A percentile compares a stretch with the other conserved stretches of the same genome.
phyloP scores from a whole-genome alignment of 2,113 vertebrate species.

The Malaclemys terrapin region DNA sequence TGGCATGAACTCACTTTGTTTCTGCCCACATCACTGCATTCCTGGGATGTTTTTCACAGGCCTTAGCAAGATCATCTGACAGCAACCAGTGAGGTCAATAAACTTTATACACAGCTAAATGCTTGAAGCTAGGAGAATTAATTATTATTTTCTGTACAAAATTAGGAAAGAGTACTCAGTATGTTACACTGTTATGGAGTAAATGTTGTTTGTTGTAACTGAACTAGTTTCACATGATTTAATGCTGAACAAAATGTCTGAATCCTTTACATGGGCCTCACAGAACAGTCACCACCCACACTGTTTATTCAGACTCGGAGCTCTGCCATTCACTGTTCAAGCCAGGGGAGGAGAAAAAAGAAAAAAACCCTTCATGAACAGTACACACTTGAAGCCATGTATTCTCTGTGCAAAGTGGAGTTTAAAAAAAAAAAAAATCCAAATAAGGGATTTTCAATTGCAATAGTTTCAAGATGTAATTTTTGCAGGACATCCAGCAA shows the following conservation, averaged over 20 bases:
- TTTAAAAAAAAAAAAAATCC: slow-evolving; percentile 64
- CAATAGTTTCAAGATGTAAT: slow-evolving; percentile 48
- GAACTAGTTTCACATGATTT: slow-evolving; percentile 83
- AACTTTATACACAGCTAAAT: slow-evolving; percentile 89
- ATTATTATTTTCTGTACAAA: slow-evolving; percentile 66
- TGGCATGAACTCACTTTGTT: slow-evolving; percentile 89
- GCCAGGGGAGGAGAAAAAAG: slow-evolving; percentile 78
- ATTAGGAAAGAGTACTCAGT: slow-evolving; percentile 58
- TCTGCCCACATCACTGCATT: slow-evolving; percentile 96
- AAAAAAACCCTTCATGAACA: slow-evolving; percentile 73
- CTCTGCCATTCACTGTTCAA: slow-evolving; percentile 86
- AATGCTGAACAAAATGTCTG: slow-evolving; percentile 83
- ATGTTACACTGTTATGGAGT: slow-evolving; percentile 57
- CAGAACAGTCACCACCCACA: slow-evolving; percentile 89
- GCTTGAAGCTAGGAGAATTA: slow-evolving; percentile 75
- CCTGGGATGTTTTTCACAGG: slow-evolving; percentile 91
- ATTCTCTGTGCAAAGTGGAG: slow-evolving; percentile 75
- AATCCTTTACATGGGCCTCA: slow-evolving; percentile 86
- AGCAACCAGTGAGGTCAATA: slow-evolving; percentile 89
- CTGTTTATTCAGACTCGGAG: slow-evolving; percentile 89
- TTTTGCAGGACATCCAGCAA: slow-evolving; percentile 38
- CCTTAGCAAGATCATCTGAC: slow-evolving; percentile 96
- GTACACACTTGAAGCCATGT: slow-evolving; percentile 77
- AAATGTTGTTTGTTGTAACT: slow-evolving; percentile 70
- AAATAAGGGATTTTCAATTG: slow-evolving; percentile 70